Evolutionary conservation across 2,888 invertebrate genomes (phyloP).

Genomic region (Ochropacha duplaris): DNA sequence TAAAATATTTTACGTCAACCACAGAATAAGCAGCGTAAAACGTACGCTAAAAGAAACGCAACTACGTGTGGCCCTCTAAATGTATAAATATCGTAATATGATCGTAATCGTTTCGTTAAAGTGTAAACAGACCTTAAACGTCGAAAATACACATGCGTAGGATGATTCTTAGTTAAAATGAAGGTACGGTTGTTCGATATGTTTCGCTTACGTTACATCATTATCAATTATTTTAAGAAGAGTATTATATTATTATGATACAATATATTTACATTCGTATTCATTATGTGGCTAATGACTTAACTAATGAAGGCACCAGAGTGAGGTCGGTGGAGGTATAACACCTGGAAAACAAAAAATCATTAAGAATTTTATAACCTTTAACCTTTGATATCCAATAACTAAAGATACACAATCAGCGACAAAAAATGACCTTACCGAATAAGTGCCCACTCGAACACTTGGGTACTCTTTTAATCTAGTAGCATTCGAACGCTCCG

Average conservation of each 20-base stretch:
- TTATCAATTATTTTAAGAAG: constrained; percentile 41
- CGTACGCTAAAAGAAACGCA: background rate
- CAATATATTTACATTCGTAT: constrained; percentile 73
- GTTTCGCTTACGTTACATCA: constrained; percentile 62
- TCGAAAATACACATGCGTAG: constrained; percentile 38
- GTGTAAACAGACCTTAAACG: constrained; percentile 21
- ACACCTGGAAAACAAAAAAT: constrained; percentile 57
- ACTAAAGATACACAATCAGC: no score
- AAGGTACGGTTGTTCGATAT: constrained; percentile 75
- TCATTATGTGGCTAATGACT: constrained; percentile 51
- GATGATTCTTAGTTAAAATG: constrained; percentile 42
- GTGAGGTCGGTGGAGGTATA: constrained; percentile 81
- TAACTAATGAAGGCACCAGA: constrained; percentile 80
- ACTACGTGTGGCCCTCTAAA: background rate
- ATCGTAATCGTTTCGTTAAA: background rate
- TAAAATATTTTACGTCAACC: background rate
- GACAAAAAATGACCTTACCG: no score
- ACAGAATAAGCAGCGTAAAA: background rate
- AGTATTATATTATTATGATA: constrained; percentile 70
- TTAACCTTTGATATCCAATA: no score
- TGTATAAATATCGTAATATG: no score
- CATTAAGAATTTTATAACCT: background rate
- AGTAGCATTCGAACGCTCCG: no score
- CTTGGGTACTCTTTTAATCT: no score
- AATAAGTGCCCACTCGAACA: no score